Base-by-base conservation (phyloP, 2,888 invertebrate species). In the Drosophila kambysellisi region DNA sequence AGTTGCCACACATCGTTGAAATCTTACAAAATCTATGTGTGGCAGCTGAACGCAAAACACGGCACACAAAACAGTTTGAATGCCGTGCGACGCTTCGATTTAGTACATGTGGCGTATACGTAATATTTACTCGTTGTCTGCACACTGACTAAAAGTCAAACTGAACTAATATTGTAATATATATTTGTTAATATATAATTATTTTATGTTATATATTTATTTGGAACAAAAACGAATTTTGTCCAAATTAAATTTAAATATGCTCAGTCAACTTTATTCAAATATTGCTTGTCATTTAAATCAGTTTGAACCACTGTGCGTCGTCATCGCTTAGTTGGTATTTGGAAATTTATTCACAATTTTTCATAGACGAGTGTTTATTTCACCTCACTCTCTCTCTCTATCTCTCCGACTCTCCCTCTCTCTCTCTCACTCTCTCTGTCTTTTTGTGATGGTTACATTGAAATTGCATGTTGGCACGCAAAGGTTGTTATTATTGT, bases 401-500 rank as follows among this genome's bases (percentile, higher is more conserved):
- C 30, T 15, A 4, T 57, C 2, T 56, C 15, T 41, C 39, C 20
- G 17, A 15, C 53, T 35, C 29, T 37, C 53, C 11, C 6, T 3
- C 6, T 33, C 41, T 9, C 15, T 5, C 30, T 30, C n/a, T 20
- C 8, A n/a, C 39, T 8, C 39, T 20, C 41, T 15, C 41, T 35
- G 15, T 58, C n/a, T 39, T 39, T 67, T 51, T 64, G 30, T 68
- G 67, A 74, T 74, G 70, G 74, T 80, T 90, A 91, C 87, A 91
- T 80, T 88, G 87, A 91, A 92, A 92, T 93, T 92, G 92, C 93
- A 92, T 93, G 92, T 91, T 91, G 80, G 83, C 93, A 93, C 92
- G 93, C 93, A 92, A 86, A 81, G 81, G 79, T 83, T 76, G 74
- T 65, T 66, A 67, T 59, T 78, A 74, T 69, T 70, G 79, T 70